Conservation (phyloP, 1,140 invertebrate genomes). For the Solen grandis region DNA sequence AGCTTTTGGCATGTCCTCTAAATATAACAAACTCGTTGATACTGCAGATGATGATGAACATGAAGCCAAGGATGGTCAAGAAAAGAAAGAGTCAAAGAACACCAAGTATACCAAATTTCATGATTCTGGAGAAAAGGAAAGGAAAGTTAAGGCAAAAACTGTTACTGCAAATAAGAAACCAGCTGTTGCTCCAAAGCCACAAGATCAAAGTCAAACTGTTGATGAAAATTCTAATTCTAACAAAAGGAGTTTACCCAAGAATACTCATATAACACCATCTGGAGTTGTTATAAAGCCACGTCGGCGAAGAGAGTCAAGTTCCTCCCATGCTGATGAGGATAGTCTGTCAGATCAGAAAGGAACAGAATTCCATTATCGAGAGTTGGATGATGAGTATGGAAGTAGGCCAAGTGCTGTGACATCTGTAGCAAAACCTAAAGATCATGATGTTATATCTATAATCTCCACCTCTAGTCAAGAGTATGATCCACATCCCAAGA, state of each 20-base stretch:
- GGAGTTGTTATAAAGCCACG: conserved; percentile 29
- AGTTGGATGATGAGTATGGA: conserved; percentile 79
- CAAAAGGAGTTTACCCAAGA: conserved; percentile 36
- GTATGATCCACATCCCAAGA: conserved; percentile 51
- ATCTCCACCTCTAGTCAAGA: conserved; percentile 54
- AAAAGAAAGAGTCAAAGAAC: conserved; percentile 45
- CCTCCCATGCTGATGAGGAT: conserved; percentile 75
- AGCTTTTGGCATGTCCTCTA: conserved; percentile 66
- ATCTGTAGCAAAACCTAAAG: conserved; percentile 25
- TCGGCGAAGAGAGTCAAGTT: conserved; percentile 68
- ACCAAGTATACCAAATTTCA: conserved; percentile 49
- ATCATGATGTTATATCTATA: conserved; percentile 55
- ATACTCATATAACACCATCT: conserved; percentile 43
- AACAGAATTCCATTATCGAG: conserved; percentile 77
- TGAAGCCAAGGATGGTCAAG: conserved; percentile 19
- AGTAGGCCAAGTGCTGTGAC: conserved; percentile 69
- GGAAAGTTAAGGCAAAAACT: conserved; percentile 54
- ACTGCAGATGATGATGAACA: conserved; percentile 63
- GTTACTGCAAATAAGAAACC: neutral
- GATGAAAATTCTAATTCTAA: conserved; percentile 3
- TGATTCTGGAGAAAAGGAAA: conserved; percentile 79
- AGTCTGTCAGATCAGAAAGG: conserved; percentile 62
- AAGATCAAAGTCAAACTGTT: conserved; percentile 6
- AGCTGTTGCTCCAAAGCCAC: conserved; percentile 5
- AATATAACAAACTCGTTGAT: conserved; percentile 77